phyloP scores from a whole-genome alignment of 2,797 vertebrate genomes.

The Phrynocephalus guinanensis region DNA sequence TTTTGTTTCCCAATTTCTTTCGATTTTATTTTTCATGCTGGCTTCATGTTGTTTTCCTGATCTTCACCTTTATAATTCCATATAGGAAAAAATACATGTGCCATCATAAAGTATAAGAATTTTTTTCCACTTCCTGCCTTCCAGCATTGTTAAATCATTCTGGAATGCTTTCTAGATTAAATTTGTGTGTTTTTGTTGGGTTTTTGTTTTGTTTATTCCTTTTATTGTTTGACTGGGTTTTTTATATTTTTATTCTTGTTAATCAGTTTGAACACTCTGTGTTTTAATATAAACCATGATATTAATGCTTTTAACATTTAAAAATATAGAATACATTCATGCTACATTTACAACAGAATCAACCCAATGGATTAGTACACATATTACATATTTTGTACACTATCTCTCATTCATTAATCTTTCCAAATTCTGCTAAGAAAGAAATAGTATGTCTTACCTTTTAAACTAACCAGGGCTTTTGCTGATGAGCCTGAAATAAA shows the following conservation, averaged over 20 bases:
- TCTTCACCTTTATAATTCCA: background rate
- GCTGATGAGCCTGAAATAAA: conserved; percentile 92
- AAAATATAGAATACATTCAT: background rate
- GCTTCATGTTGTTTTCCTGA: background rate
- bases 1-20: background rate
- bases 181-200: background rate
- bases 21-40: background rate
- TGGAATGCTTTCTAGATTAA: background rate
- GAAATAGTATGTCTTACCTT: conserved; percentile 84
- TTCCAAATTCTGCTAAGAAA: conserved; percentile 45
- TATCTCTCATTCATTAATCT: background rate
- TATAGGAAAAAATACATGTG: background rate
- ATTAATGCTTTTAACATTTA: background rate
- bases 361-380: background rate
- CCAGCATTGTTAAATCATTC: background rate
- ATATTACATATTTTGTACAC: background rate
- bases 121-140: background rate
- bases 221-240: background rate
- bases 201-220: background rate
- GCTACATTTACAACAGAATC: background rate
- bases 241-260: background rate
- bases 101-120: background rate
- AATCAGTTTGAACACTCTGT: background rate
- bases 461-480: conserved; percentile 98
- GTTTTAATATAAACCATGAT: background rate